A percentile compares a stretch with the other conserved stretches of the same genome.
These are phyloP conservation scores for Amphiprion clarkii DNA, from an alignment of 2,797 vertebrate species.

Conservation along the genomic window DNA sequence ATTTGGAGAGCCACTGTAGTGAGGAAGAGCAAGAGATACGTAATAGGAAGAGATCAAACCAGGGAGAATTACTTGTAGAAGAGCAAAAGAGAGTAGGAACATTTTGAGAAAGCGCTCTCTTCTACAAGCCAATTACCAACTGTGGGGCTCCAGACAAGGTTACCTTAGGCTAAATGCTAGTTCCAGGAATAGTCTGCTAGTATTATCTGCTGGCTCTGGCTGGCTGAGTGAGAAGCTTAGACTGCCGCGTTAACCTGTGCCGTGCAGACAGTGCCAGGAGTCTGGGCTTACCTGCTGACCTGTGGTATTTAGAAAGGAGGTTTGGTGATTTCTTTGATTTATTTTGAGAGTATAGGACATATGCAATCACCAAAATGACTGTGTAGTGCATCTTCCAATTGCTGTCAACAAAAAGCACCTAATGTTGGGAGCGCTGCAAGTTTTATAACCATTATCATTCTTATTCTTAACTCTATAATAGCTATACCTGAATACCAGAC, in stretches of 20 bases:
- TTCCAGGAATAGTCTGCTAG: constrained; percentile 65
- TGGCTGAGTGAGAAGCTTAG: constrained; percentile 57
- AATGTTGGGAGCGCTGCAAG: not conserved
- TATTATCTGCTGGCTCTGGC: constrained; percentile 58
- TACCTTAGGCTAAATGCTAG: constrained; percentile 61
- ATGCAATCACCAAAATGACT: not conserved
- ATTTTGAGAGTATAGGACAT: not conserved
- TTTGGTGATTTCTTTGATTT: not conserved
- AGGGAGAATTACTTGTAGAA: constrained; percentile 20
- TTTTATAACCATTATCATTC: not conserved
- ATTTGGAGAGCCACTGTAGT: constrained; percentile 37
- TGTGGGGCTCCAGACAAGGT: constrained; percentile 51
- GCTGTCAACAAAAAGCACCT: not conserved
- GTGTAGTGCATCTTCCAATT: not conserved
- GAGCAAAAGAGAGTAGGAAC: constrained; percentile 28
- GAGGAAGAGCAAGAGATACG: constrained; percentile 12
- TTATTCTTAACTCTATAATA: constrained; percentile 2
- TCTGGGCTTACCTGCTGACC: constrained; percentile 41
- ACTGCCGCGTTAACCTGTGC: constrained; percentile 49
- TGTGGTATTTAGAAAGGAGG: not conserved
- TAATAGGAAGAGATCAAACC: constrained; percentile 27
- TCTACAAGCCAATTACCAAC: constrained; percentile 63
- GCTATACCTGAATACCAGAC: constrained; percentile 22
- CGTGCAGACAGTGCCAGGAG: constrained; percentile 52
- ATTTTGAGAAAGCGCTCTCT: constrained; percentile 35